Evolutionary conservation across 2,113 vertebrate species (phyloP).

Genomic region (Castor canadensis): DNA sequence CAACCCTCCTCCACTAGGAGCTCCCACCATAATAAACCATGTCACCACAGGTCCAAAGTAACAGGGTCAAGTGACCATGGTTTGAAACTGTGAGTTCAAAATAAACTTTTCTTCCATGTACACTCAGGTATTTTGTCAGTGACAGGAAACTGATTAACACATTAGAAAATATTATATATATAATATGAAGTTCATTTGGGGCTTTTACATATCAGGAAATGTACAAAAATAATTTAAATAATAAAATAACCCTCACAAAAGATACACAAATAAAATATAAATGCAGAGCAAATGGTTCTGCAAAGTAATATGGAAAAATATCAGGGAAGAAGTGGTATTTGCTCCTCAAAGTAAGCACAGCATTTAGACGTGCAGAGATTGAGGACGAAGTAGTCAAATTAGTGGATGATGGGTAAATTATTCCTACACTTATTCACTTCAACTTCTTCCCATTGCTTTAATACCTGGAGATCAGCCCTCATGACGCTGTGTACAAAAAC

Average conservation of each 20-base stretch:
- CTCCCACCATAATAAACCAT: background rate
- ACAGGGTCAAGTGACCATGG: background rate
- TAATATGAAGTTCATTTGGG: background rate
- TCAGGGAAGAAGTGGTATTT: background rate
- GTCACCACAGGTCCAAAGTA: background rate
- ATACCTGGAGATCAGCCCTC: background rate
- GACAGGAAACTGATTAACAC: background rate
- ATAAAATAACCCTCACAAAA: constrained; percentile 3
- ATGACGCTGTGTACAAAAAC: background rate
- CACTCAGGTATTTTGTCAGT: background rate
- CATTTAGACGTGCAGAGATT: background rate
- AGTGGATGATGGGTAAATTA: background rate
- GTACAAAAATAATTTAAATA: background rate
- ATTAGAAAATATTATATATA: background rate
- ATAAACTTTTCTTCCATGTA: background rate
- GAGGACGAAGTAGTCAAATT: background rate
- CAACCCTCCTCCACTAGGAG: background rate
- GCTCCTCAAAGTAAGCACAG: constrained; percentile 3
- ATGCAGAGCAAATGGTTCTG: background rate
- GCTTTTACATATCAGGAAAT: background rate
- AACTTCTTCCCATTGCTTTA: constrained; percentile 9
- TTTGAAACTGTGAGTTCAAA: background rate
- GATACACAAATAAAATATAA: background rate
- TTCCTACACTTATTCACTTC: background rate
- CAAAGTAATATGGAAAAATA: background rate